These are phyloP conservation scores for Lontra canadensis DNA, from an alignment of 2,113 vertebrate species.

Conservation along the genomic window DNA sequence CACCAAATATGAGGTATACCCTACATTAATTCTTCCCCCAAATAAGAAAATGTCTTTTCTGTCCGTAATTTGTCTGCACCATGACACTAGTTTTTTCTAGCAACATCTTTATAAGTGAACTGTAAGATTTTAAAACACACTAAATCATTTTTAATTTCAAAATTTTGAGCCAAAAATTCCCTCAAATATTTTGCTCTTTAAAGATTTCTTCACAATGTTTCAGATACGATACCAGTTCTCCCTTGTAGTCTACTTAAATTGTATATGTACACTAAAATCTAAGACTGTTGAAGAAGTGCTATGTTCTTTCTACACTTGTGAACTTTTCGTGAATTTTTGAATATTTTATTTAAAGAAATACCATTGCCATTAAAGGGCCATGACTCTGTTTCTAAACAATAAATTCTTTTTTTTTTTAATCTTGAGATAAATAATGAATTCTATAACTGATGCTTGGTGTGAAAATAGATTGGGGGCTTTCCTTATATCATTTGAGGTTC, in stretches of 20 bases:
- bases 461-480: background rate
- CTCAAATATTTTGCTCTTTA: background rate
- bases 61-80: background rate
- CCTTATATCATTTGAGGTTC: background rate
- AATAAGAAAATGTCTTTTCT: background rate
- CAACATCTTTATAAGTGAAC: background rate
- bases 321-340: background rate
- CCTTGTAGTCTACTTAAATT: background rate
- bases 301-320: background rate
- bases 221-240: background rate
- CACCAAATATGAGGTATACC: background rate
- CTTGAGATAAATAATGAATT: background rate
- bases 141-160: background rate
- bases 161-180: background rate
- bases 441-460: background rate
- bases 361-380: background rate
- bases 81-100: background rate
- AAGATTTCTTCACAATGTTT: background rate
- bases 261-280: background rate
- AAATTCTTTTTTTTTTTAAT: background rate
- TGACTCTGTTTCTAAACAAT: background rate
- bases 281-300: background rate
- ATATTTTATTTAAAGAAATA: background rate
- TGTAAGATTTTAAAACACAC: background rate
- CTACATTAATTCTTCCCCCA: background rate